phyloP scores from a whole-genome alignment of 2,113 vertebrate species.

The Collichthys lucidus region DNA sequence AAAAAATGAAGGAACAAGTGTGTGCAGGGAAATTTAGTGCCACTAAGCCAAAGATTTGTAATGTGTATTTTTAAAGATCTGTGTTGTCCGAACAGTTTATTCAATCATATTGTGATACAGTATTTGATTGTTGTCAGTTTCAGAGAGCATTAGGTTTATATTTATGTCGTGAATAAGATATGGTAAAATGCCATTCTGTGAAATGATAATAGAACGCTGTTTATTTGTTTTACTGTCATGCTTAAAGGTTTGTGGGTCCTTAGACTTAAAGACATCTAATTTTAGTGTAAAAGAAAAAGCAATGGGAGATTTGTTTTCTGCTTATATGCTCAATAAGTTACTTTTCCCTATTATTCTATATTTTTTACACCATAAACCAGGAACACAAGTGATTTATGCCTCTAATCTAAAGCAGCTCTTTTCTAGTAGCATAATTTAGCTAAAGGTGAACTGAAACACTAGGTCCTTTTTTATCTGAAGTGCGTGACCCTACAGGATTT shows the following conservation, averaged over 20 bases:
- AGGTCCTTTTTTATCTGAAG: background rate
- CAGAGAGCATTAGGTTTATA: conserved; percentile 34
- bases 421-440: background rate
- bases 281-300: background rate
- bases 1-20: conserved; percentile 40
- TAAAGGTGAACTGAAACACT: background rate
- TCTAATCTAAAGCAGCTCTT: background rate
- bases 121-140: conserved; percentile 36
- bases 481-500: background rate
- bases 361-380: background rate
- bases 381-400: background rate
- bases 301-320: background rate
- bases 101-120: conserved; percentile 25
- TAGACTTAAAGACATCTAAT: background rate
- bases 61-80: conserved; percentile 22
- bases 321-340: background rate
- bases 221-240: conserved; percentile 26
- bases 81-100: conserved; percentile 26
- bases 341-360: background rate
- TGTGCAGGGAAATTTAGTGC: conserved; percentile 43
- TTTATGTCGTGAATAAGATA: conserved; percentile 39
- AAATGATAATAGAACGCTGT: conserved; percentile 19
- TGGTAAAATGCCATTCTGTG: conserved; percentile 20
- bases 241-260: conserved; percentile 18
- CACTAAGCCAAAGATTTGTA: conserved; percentile 68